phyloP scores from a whole-genome alignment of 1,140 invertebrate species.

The Tenebrio molitor region DNA sequence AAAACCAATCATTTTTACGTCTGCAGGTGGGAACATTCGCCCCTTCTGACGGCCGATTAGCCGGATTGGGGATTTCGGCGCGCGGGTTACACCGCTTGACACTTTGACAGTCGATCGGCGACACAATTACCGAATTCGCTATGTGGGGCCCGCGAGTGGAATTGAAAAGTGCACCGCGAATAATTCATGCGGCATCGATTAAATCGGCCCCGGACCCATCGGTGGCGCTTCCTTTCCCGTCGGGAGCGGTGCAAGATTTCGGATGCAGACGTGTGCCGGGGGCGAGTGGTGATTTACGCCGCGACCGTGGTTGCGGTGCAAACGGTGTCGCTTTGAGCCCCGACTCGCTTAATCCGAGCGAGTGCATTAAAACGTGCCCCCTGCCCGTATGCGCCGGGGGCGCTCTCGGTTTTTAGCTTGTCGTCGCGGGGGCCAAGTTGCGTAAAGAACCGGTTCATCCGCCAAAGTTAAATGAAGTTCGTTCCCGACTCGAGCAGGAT shows the following conservation, averaged over 20 bases:
- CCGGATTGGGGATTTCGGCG: too few relatives aligned
- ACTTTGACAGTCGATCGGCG: too few relatives aligned
- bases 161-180: too few relatives aligned
- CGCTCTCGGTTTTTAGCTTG: background rate
- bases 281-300: slow-evolving; percentile 24
- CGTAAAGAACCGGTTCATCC: slow-evolving; percentile 35
- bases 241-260: background rate
- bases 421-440: slow-evolving; percentile 1
- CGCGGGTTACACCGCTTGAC: too few relatives aligned
- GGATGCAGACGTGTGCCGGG: slow-evolving; percentile 20
- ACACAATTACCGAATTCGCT: too few relatives aligned
- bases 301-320: slow-evolving; percentile 14
- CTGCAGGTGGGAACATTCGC: too few relatives aligned
- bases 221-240: slow-evolving; percentile 10
- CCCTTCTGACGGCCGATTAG: too few relatives aligned
- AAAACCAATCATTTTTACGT: too few relatives aligned
- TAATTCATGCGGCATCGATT: slow-evolving; percentile 13
- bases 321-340: slow-evolving; percentile 23
- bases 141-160: too few relatives aligned
- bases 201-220: slow-evolving; percentile 7
- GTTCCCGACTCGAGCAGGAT: slow-evolving; percentile 9
- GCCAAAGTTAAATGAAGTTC: slow-evolving; percentile 39
- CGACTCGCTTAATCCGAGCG: background rate
- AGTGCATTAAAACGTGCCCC: slow-evolving; percentile 25
- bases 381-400: background rate